Evolutionary conservation across 2,888 invertebrate species (phyloP), one percentile per base, ranked within the genome.

Genomic region (Andrena praecox): DNA sequence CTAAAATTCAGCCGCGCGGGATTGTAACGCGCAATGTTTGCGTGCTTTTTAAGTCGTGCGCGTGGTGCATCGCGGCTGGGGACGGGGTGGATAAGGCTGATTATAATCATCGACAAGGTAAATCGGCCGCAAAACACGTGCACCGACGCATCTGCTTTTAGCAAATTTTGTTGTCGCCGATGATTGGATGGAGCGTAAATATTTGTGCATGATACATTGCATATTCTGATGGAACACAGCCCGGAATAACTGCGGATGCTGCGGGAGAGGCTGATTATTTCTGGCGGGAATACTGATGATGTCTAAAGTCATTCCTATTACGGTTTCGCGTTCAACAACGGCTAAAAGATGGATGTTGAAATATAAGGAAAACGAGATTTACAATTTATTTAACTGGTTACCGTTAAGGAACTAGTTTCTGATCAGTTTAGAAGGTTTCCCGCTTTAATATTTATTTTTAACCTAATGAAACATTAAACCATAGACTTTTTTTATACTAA

Each of bases 261-360:
- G 88, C 88, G 81, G 89, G 89, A 88, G 89, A 85, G 87, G 84
- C 85, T 86, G 87, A 88, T 90, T 85, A 89, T 87, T 84, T 88
- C 76, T 84, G 85, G 87, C 86, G 79, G 52, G 29, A 68, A n/a
- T 42, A 48, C 63, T 16, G 29, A 89, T 88, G 86, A 83, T 74
- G 73, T 69, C 74, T 69, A 77, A 80, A 85, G 82, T 84, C 82
- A 84, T 77, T 80, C 68, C 50, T 71, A 76, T 66, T 67, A 71
- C 8, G 59, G 52, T 29, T 64, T 8, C 27, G 31, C 2, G 48
- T 16, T 27, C 10, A n/a, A 29, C 31, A 29, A 12, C 16, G 6
- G 24, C 48, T 56, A 7, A 48, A 27, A 10, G 31, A 27, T 16
- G 2, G 33, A 67, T 48, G 42, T 16, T 16, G 42, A 67, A 67